These are phyloP conservation scores for Pelusios castaneus DNA, from an alignment of 2,113 vertebrate species.

Conservation along the genomic window DNA sequence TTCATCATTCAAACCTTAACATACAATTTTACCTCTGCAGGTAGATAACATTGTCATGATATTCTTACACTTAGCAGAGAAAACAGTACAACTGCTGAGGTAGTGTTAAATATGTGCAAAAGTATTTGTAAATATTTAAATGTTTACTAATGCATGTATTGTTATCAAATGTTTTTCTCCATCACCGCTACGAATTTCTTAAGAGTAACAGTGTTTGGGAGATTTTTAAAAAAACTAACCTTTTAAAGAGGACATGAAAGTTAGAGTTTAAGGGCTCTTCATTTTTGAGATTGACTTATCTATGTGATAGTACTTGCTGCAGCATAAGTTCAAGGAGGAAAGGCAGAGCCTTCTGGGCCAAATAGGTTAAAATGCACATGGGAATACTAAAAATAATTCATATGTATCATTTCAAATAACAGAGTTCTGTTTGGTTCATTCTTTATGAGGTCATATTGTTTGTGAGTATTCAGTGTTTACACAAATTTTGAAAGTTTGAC, in stretches of 20 bases:
- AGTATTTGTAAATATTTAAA: neutral
- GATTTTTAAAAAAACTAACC: neutral
- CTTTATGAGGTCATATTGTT: neutral
- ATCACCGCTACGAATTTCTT: neutral
- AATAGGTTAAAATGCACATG: neutral
- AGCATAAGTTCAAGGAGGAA: neutral
- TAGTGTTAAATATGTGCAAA: neutral
- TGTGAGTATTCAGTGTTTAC: too few species aligned
- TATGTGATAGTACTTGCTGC: neutral
- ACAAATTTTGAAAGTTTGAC: neutral
- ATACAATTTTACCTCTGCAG: neutral
- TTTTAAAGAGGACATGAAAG: neutral
- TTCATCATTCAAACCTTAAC: conserved; percentile 5
- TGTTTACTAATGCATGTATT: neutral
- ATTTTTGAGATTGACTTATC: neutral
- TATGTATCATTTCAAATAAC: neutral
- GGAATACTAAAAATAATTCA: neutral
- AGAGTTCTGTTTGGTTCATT: neutral
- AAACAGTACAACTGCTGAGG: neutral
- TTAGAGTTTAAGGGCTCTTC: neutral
- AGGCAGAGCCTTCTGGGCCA: neutral
- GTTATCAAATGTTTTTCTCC: neutral
- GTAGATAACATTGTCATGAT: neutral
- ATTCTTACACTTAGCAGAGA: neutral
- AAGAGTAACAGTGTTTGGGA: neutral